These are phyloP conservation scores for Falco columbarius DNA, from an alignment of 2,797 vertebrate species.

Conservation along the genomic window DNA sequence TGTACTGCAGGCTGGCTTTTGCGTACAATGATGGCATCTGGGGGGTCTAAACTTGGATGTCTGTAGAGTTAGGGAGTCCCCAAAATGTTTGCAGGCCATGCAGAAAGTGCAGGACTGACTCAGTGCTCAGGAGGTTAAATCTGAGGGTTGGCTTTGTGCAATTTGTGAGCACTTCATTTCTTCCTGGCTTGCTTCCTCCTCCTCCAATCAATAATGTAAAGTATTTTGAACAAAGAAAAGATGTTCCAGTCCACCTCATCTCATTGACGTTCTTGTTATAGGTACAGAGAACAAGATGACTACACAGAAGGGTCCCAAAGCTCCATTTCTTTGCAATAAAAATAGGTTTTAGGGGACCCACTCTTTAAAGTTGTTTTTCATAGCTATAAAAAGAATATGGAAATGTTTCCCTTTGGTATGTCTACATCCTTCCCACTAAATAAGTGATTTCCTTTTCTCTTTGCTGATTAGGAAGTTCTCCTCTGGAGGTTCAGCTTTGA, in stretches of 20 bases:
- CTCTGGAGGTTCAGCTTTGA: constrained; percentile 44
- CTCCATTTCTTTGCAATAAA: neutral
- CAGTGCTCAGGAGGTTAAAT: neutral
- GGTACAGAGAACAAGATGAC: fast-evolving
- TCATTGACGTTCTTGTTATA: neutral
- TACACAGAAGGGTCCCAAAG: neutral
- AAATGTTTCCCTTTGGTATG: constrained; percentile 13
- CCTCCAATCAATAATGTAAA: neutral
- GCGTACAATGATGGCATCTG: neutral
- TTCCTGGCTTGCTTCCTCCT: neutral
- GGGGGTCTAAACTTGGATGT: neutral
- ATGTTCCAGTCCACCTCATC: neutral
- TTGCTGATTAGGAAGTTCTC: constrained; percentile 42
- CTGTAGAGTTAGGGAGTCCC: neutral
- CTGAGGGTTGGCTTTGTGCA: neutral
- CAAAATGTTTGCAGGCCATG: neutral
- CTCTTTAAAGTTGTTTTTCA: neutral
- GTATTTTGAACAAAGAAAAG: neutral
- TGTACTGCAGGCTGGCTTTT: neutral
- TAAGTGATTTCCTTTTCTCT: constrained; percentile 39
- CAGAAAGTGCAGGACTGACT: neutral
- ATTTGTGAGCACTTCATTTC: neutral
- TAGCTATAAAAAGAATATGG: constrained; percentile 44
- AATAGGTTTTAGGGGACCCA: neutral
- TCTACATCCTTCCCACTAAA: constrained; percentile 36